Base-by-base conservation (phyloP, 2,888 invertebrate species). In the Drosophila trichaetosa region DNA sequence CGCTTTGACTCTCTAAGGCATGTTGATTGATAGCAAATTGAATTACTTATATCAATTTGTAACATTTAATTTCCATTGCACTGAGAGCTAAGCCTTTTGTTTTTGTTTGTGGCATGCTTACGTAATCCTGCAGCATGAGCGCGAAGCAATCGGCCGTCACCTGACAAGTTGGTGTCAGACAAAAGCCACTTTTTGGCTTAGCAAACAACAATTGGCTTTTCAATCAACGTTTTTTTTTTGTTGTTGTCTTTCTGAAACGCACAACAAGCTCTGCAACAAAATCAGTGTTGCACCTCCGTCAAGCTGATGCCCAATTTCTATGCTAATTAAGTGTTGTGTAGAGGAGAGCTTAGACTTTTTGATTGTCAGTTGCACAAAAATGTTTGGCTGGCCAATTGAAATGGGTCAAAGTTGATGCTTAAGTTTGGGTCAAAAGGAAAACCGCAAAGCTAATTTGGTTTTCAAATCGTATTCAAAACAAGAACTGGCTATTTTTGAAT, bases 11-110 rank as follows among this genome's bases (percentile, higher is more conserved):
- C 53, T 61, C 7, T 56, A 29, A 69, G 56, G 80, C 72, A 69
- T 58, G 64, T 61, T 77, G 75, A 82, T 77, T 78, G 89, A 79
- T 34, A 57, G 76, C 62, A 81, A 87, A 87, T 88, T 76, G 74
- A 89, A 77, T 91, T 83, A 83, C 78, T 68, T 69, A 73, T 68
- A 75, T 72, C 83, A 86, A 91, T 90, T 90, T 90, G 74, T 59
- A 74, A 69, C 78, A 82, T 75, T 83, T 83, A 86, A 79, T 76
- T 69, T 69, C 57, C 69, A 66, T 69, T 38, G 40, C 66, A 51
- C 5, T 38, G 27, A 29, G 4, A 42, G 36, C 42, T 54, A 52
- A 58, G 59, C 58, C 73, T 67, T 67, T 78, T 76, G 66, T 60
- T 49, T 42, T 2, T 46, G 33, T 54, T 60, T 77, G 78, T 63